phyloP scores from a whole-genome alignment of 2,113 vertebrate species.

The Phaethon lepturus region DNA sequence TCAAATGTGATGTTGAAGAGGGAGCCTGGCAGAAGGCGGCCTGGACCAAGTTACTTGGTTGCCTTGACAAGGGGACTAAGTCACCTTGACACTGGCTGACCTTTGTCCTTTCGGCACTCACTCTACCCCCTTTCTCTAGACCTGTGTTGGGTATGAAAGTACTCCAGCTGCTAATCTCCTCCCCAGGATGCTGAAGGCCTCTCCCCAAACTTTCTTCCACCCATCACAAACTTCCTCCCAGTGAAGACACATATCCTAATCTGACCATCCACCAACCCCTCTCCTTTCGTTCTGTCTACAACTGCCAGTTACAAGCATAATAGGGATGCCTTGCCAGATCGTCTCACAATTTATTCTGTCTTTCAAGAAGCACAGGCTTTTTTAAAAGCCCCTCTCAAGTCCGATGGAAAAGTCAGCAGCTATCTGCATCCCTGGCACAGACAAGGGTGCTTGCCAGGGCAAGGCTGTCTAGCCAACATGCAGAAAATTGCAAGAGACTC shows the following conservation, averaged over 20 bases:
- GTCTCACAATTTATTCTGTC: not conserved
- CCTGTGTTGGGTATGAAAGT: not conserved
- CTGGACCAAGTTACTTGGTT: not conserved
- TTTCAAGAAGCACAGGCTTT: not conserved
- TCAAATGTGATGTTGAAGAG: not conserved
- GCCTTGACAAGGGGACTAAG: not conserved
- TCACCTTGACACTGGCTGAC: not conserved
- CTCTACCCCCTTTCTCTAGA: not conserved
- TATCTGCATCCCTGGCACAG: not conserved
- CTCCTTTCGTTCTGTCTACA: not conserved
- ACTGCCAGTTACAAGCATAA: not conserved
- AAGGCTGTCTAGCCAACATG: slow-evolving; percentile 30
- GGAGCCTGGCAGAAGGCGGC: not conserved
- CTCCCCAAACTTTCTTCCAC: not conserved
- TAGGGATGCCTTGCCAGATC: not conserved
- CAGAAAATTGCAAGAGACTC: slow-evolving; percentile 25
- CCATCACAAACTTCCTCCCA: not conserved
- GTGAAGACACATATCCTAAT: not conserved
- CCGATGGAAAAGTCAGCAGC: not conserved
- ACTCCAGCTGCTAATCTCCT: not conserved
- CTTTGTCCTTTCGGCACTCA: not conserved
- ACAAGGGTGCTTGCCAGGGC: slow-evolving; percentile 8
- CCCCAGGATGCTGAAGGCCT: not conserved
- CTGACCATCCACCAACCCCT: not conserved
- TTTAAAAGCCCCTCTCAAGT: not conserved